phyloP scores from a whole-genome alignment of 2,888 invertebrate genomes.

The Stenodema calcarata region DNA sequence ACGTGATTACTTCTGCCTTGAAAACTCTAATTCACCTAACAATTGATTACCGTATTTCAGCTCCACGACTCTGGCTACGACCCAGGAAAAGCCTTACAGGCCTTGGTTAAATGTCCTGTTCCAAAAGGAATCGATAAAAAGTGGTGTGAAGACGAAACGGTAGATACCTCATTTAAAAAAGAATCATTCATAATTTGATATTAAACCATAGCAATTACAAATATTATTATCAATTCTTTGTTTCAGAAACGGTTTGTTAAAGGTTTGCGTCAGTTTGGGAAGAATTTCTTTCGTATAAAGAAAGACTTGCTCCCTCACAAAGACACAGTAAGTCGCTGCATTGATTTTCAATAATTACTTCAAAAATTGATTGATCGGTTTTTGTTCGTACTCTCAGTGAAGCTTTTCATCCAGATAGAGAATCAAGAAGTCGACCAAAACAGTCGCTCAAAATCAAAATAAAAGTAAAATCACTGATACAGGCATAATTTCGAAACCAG shows the following conservation, averaged over 20 bases:
- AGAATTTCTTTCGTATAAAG: conserved; percentile 97
- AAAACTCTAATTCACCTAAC: background rate
- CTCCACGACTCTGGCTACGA: conserved; percentile 96
- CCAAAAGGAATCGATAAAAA: conserved; percentile 97
- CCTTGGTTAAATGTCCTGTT: conserved; percentile 94
- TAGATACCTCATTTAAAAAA: conserved; percentile 62
- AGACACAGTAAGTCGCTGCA: conserved; percentile 75
- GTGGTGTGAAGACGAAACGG: conserved; percentile 96
- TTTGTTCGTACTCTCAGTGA: too few relatives aligned
- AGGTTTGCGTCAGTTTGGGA: conserved; percentile 96
- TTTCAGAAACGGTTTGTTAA: conserved; percentile 92
- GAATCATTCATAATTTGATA: too few relatives aligned
- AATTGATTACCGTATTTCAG: conserved; percentile 62
- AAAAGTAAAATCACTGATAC: too few relatives aligned
- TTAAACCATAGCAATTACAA: background rate
- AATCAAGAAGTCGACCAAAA: too few relatives aligned
- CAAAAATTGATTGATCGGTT: too few relatives aligned
- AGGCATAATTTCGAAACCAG: too few relatives aligned
- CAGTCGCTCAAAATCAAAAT: too few relatives aligned
- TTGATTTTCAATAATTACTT: too few relatives aligned
- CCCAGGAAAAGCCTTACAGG: conserved; percentile 93
- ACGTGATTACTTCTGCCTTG: background rate
- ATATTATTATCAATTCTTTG: conserved; percentile 47
- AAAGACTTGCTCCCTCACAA: conserved; percentile 96
- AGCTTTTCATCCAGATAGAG: too few relatives aligned